Percentiles rank a stretch among this genome's conserved stretches.
Conservation (phyloP, 2,888 invertebrate species). For the Acanthosepion lycidas region DNA sequence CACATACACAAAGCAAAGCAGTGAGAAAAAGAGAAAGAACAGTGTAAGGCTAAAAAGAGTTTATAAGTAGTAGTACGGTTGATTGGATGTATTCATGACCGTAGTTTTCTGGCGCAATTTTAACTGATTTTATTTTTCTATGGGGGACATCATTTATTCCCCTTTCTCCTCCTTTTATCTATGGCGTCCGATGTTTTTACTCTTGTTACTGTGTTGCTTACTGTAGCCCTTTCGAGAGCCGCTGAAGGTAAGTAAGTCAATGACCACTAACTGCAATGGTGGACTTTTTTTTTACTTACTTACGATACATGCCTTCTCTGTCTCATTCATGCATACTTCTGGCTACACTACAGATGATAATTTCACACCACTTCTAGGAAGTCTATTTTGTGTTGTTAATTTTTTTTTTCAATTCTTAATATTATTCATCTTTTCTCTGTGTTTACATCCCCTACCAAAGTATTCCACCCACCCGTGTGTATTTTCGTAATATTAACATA, state of each 20-base stretch:
- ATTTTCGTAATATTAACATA: background rate
- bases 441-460: background rate
- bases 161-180: conserved; percentile 41
- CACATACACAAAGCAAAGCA: background rate
- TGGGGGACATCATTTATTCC: conserved; percentile 41
- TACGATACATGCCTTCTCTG: background rate
- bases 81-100: conserved; percentile 45
- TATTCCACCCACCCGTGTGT: background rate
- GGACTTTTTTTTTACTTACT: background rate
- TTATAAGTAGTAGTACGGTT: conserved; percentile 40
- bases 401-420: background rate
- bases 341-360: background rate
- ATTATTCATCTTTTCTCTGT: background rate
- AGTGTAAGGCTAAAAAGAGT: background rate
- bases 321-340: background rate
- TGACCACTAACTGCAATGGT: background rate
- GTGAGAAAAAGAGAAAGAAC: background rate
- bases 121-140: conserved; percentile 38
- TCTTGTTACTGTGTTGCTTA: conserved; percentile 40
- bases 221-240: conserved; percentile 42
- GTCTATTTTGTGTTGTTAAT: no score
- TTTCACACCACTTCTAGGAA: no score
- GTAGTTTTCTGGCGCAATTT: conserved; percentile 46
- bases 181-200: conserved; percentile 42
- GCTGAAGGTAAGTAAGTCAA: conserved; percentile 42